Evolutionary conservation across 2,797 vertebrate species (phyloP).

Genomic region (Pangasius larnaudii): DNA sequence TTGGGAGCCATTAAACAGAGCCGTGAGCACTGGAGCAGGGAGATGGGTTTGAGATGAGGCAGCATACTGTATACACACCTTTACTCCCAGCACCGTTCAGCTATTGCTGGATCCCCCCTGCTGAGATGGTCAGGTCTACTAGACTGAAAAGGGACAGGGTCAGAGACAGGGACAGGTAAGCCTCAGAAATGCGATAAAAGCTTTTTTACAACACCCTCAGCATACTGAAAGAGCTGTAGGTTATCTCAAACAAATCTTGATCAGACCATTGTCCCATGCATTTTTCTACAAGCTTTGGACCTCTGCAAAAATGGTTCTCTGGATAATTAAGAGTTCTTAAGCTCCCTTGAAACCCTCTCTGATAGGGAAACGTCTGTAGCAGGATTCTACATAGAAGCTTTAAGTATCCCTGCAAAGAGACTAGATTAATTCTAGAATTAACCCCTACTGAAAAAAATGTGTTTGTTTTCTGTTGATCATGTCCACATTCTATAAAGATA

Average conservation of each 20-base stretch:
- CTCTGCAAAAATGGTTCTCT: neutral
- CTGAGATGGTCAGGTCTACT: constrained; percentile 45
- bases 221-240: constrained; percentile 48
- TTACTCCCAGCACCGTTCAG: constrained; percentile 33
- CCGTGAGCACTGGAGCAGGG: constrained; percentile 70
- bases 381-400: neutral
- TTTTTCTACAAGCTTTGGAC: neutral
- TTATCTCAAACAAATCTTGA: constrained; percentile 40
- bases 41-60: constrained; percentile 66
- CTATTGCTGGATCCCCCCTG: constrained; percentile 39
- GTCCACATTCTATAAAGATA: neutral
- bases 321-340: neutral
- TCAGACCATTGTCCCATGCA: neutral
- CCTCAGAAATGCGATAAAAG: constrained; percentile 55
- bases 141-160: constrained; percentile 48
- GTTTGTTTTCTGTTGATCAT: neutral
- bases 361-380: neutral
- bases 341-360: neutral
- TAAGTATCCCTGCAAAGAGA: neutral
- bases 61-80: constrained; percentile 25
- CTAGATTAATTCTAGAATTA: neutral
- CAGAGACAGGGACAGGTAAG: constrained; percentile 54
- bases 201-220: constrained; percentile 67
- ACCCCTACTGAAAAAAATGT: neutral
- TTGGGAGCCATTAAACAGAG: constrained; percentile 73